Evolutionary conservation across 2,888 invertebrate genomes (phyloP).

Genomic region (Phasia obesa): DNA sequence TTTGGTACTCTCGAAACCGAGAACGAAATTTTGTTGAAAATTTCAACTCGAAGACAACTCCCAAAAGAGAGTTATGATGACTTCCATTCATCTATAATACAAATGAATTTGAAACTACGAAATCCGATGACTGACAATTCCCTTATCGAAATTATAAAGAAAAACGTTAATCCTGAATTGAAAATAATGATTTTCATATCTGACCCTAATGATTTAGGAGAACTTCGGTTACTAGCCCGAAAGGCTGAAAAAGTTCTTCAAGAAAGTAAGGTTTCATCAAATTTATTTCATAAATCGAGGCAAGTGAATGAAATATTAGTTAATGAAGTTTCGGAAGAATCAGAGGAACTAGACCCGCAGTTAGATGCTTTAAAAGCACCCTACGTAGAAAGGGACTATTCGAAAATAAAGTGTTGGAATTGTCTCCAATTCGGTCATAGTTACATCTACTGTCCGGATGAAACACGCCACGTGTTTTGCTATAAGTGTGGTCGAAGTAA

Average conservation of each 20-base stretch:
- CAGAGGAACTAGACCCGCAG: too few species aligned
- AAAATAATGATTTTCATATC: constrained; percentile 29
- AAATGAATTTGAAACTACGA: too few species aligned
- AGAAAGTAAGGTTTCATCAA: too few species aligned
- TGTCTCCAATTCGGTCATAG: constrained; percentile 22
- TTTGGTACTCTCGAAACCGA: constrained; percentile 37
- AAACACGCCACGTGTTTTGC: constrained; percentile 21
- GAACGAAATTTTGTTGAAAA: constrained; percentile 21
- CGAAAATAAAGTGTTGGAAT: constrained; percentile 9
- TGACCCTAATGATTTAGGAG: constrained; percentile 4
- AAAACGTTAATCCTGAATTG: constrained; percentile 21
- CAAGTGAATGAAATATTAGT: too few species aligned
- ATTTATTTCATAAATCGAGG: too few species aligned
- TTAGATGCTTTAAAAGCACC: too few species aligned
- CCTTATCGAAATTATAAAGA: constrained; percentile 26
- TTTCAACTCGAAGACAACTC: constrained; percentile 7
- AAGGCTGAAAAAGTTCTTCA: too few species aligned
- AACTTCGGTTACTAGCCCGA: constrained; percentile 13
- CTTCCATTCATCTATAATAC: not conserved
- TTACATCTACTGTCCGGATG: not conserved
- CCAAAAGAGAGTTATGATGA: constrained; percentile 7
- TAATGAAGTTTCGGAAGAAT: too few species aligned
- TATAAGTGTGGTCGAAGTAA: constrained; percentile 14
- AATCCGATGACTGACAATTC: too few species aligned
- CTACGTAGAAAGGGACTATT: too few species aligned